Evolutionary conservation across 1,140 invertebrate genomes (phyloP).

Genomic region (Hetaerina americana): DNA sequence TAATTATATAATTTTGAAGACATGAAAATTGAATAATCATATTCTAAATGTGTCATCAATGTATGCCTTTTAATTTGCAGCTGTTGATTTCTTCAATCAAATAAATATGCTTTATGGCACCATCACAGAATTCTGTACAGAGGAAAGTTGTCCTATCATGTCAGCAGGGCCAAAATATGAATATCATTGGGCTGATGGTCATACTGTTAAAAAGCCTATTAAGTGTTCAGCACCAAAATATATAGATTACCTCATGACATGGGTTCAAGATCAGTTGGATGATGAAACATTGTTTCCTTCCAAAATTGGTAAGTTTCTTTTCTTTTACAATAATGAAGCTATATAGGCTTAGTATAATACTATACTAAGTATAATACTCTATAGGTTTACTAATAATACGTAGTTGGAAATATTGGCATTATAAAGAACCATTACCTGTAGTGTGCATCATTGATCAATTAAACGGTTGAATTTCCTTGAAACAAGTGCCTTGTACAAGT

Average conservation of each 20-base stretch:
- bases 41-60: no score
- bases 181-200: constrained; percentile 99
- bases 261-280: constrained; percentile 98
- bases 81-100: constrained; percentile 99
- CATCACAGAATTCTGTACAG: constrained; percentile 97
- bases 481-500: no score
- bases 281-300: constrained; percentile 98
- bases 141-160: constrained; percentile 97
- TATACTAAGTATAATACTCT: no score
- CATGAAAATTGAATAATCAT: no score
- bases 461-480: no score
- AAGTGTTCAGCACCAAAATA: constrained; percentile 99
- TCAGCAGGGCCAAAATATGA: constrained; percentile 96
- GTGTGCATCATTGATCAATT: no score
- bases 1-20: no score
- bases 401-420: no score
- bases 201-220: constrained; percentile 96
- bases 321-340: no score
- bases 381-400: no score
- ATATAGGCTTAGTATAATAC: no score
- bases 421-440: no score
- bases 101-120: constrained; percentile 99
- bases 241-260: constrained; percentile 99
- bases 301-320: constrained; percentile 83
- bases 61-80: constrained; percentile 47